Conservation (phyloP, 2,113 vertebrate species). For the Scomber scombrus region DNA sequence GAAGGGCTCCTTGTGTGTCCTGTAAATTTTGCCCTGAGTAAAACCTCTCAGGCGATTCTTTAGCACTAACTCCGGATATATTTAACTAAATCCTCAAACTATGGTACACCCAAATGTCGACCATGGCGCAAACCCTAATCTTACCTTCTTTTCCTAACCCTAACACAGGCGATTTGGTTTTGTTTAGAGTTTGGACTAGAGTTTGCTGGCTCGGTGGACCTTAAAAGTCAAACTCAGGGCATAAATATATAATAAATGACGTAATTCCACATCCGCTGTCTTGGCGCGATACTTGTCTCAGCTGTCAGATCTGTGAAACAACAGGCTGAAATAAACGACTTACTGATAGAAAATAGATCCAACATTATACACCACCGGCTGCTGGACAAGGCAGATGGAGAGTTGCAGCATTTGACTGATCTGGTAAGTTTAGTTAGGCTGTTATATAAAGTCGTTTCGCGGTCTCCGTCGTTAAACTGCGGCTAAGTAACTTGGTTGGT, state of each 20-base stretch:
- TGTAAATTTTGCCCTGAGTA: neutral
- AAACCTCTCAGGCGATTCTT: neutral
- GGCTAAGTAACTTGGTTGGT: no score
- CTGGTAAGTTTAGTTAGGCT: neutral
- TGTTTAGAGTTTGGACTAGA: neutral
- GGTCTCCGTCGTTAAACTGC: no score
- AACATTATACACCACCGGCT: neutral
- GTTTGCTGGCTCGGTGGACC: rapidly evolving
- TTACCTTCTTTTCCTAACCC: rapidly evolving
- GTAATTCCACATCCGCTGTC: constrained; percentile 58
- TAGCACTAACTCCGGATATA: no score
- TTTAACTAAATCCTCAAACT: neutral
- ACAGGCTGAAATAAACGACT: rapidly evolving
- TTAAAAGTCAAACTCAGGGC: constrained; percentile 27
- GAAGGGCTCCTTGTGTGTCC: no score
- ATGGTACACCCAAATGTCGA: neutral
- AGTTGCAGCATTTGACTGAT: no score
- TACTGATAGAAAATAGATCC: neutral
- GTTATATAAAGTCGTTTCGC: neutral
- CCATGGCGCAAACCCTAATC: rapidly evolving
- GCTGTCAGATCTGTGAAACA: neutral
- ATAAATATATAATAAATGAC: rapidly evolving
- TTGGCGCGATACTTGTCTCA: constrained; percentile 72
- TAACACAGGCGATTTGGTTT: neutral
- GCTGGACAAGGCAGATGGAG: neutral